A percentile compares a stretch with the other conserved stretches of the same genome.
These are phyloP conservation scores for Holacanthella duospinosa DNA, from an alignment of 2,888 invertebrate genomes.

Conservation along the genomic window DNA sequence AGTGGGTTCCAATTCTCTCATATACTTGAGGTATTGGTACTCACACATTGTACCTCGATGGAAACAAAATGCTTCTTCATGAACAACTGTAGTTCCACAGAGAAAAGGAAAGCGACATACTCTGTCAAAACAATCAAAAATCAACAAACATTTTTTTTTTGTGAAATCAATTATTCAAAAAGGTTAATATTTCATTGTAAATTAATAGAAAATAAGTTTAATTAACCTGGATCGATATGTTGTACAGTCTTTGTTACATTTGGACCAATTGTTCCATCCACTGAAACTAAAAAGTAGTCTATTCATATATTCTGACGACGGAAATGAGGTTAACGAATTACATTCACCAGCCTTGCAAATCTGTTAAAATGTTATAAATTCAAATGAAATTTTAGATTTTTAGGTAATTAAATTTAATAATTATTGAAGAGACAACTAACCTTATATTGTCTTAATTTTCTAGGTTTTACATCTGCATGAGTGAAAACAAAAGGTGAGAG, in stretches of 20 bases:
- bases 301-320: constrained; percentile 26
- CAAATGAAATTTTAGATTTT: constrained; percentile 2
- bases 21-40: constrained; percentile 24
- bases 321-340: constrained; percentile 31
- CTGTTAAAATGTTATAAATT: constrained; percentile 16
- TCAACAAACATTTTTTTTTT: not conserved
- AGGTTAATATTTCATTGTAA: too few relatives aligned
- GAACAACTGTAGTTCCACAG: constrained; percentile 65
- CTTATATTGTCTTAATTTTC: constrained; percentile 32
- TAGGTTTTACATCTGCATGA: constrained; percentile 9
- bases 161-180: too few relatives aligned
- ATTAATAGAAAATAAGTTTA: too few relatives aligned
- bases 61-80: constrained; percentile 77
- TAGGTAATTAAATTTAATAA: not conserved
- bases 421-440: too few relatives aligned
- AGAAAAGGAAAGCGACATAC: constrained; percentile 61
- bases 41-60: constrained; percentile 71
- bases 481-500: not conserved
- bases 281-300: constrained; percentile 41
- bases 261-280: constrained; percentile 70
- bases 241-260: constrained; percentile 66
- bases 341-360: constrained; percentile 31
- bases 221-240: constrained; percentile 63
- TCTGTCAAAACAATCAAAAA: constrained; percentile 42
- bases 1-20: too few relatives aligned